phyloP scores from a whole-genome alignment of 2,888 invertebrate genomes.

The Idaea straminata region DNA sequence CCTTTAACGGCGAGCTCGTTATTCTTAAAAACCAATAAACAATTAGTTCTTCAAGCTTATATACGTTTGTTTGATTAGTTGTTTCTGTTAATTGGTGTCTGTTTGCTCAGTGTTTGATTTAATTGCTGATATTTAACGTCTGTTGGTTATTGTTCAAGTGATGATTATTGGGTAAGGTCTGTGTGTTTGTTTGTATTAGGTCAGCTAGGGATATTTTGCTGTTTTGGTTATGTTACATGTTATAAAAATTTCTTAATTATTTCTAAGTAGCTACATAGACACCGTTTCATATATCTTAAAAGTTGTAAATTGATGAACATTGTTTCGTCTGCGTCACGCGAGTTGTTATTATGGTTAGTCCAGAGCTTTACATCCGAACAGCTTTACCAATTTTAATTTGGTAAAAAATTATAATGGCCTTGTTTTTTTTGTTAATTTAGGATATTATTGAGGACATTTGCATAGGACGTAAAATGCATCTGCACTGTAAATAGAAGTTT shows the following conservation, averaged over 20 bases:
- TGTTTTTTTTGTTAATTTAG: no score
- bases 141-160: background rate
- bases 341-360: no score
- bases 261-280: no score
- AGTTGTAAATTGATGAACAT: no score
- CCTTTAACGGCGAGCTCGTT: background rate
- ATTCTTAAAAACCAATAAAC: background rate
- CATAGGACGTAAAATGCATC: no score
- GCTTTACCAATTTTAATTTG: no score
- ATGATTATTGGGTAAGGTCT: background rate
- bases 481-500: no score
- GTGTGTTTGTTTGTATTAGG: background rate
- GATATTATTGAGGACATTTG: no score
- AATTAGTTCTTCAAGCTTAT: background rate
- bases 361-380: no score
- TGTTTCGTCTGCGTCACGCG: no score
- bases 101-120: background rate
- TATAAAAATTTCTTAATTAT: background rate
- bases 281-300: no score
- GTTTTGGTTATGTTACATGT: background rate
- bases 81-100: constrained; percentile 1
- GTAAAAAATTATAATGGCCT: no score
- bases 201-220: background rate
- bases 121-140: background rate
- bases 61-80: background rate